Conservation (phyloP, 2,797 vertebrate genomes). For the Heliangelus exortis region DNA sequence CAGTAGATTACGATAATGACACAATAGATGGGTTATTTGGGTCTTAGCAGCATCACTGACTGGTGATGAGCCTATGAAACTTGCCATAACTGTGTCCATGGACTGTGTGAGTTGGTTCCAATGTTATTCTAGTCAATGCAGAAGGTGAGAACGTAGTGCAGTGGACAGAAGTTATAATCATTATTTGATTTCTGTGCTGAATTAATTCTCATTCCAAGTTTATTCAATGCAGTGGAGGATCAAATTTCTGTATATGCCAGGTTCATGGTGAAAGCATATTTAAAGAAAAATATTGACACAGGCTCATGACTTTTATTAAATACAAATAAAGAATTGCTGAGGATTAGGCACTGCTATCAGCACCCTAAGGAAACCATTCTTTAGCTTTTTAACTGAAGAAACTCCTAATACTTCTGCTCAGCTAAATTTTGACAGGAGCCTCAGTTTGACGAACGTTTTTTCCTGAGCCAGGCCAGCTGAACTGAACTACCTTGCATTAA, state of each 20-base stretch:
- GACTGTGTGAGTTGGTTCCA: background rate
- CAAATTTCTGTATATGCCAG: background rate
- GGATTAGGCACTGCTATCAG: background rate
- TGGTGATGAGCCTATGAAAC: background rate
- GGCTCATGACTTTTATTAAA: background rate
- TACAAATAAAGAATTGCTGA: background rate
- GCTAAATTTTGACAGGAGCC: background rate
- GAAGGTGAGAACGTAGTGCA: background rate
- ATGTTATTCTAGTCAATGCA: background rate
- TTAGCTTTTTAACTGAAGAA: background rate
- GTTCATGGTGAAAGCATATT: background rate
- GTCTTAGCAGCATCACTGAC: background rate
- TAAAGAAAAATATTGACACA: conserved; percentile 12
- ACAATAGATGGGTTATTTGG: background rate
- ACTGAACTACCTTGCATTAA: background rate
- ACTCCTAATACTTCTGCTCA: background rate
- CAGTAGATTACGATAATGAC: background rate
- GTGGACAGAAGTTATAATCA: background rate
- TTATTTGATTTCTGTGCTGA: background rate
- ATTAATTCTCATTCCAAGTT: background rate
- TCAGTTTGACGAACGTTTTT: background rate
- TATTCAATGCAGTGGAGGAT: background rate
- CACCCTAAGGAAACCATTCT: background rate
- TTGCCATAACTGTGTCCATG: background rate
- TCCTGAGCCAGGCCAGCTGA: background rate